Evolutionary conservation across 2,888 invertebrate species (phyloP).

Genomic region (Andrena fulva): DNA sequence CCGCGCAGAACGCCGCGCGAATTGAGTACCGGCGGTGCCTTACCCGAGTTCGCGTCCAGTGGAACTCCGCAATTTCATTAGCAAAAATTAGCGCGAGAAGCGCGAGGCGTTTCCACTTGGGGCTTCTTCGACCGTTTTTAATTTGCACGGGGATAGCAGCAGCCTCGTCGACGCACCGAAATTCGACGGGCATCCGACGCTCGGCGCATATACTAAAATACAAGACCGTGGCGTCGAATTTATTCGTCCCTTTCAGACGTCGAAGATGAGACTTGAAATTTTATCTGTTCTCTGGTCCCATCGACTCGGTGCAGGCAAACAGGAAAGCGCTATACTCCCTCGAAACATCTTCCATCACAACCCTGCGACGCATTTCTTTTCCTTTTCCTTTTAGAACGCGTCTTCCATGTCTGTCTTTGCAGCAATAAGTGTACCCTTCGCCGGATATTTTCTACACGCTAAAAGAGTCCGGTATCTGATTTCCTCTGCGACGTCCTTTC

Average conservation of each 20-base stretch:
- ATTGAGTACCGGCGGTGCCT: conserved; percentile 14
- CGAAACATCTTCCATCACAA: neutral
- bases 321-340: neutral
- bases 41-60: neutral
- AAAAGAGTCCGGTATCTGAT: conserved; percentile 6
- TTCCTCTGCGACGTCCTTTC: conserved; percentile 1
- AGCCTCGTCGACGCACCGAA: neutral
- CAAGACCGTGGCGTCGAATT: conserved; percentile 13
- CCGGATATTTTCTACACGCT: conserved; percentile 10
- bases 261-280: neutral
- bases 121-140: conserved; percentile 3
- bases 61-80: conserved; percentile 35
- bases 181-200: neutral
- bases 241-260: neutral
- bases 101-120: neutral
- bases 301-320: neutral
- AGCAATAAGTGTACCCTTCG: conserved; percentile 1
- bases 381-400: neutral
- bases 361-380: neutral
- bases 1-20: neutral
- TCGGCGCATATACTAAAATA: neutral
- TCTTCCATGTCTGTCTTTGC: neutral
- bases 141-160: neutral
- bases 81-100: conserved; percentile 25
- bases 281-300: neutral